Evolutionary conservation across 2,113 vertebrate genomes (phyloP).

Genomic region (Merops nubicus): DNA sequence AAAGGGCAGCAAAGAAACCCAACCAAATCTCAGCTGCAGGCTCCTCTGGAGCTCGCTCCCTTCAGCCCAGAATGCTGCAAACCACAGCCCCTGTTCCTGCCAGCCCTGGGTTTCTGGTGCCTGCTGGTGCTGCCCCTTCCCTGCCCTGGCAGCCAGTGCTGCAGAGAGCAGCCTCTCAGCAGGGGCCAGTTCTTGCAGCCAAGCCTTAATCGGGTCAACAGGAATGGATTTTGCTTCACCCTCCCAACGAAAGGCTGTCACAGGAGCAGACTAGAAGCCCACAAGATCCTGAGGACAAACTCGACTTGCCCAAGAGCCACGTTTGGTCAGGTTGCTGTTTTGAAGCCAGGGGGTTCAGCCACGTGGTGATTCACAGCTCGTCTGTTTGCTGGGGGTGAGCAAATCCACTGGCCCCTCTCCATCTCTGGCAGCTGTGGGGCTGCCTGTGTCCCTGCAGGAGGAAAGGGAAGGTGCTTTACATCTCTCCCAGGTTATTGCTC

Average conservation of each 20-base stretch:
- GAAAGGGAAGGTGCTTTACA: background rate
- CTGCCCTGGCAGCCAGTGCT: background rate
- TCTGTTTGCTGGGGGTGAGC: background rate
- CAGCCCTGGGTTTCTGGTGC: background rate
- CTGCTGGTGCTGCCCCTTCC: background rate
- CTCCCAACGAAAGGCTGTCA: background rate
- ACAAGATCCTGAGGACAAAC: background rate
- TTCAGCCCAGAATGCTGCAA: background rate
- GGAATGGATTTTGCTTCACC: constrained; percentile 13
- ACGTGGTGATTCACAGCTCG: background rate
- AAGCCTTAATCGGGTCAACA: background rate
- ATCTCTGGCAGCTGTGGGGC: background rate
- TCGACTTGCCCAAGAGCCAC: background rate
- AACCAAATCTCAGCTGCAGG: background rate
- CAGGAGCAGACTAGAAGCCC: background rate
- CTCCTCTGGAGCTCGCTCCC: background rate
- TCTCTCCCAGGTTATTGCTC: background rate
- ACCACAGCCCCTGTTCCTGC: background rate
- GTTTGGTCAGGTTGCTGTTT: background rate
- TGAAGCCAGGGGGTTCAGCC: background rate
- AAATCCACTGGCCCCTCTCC: background rate
- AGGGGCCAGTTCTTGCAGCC: background rate
- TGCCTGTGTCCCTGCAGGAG: background rate
- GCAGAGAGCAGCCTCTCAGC: background rate
- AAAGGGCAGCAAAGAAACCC: background rate